A percentile compares a stretch with the other conserved stretches of the same genome.
phyloP scores from a whole-genome alignment of 2,113 vertebrate genomes.

The Haemorhous mexicanus region DNA sequence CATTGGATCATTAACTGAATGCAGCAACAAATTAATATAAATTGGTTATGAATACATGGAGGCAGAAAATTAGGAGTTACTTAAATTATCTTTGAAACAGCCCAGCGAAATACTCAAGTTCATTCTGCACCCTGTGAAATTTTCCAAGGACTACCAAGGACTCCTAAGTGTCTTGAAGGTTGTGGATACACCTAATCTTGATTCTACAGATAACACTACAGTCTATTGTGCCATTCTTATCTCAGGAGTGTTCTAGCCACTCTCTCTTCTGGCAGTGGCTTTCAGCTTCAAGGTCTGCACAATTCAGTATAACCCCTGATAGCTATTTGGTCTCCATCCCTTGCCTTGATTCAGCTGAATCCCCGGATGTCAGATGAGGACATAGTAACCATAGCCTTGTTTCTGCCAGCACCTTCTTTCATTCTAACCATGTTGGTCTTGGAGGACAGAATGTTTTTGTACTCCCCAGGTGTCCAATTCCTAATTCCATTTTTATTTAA shows the following conservation, averaged over 20 bases:
- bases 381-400: not conserved
- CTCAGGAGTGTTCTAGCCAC: not conserved
- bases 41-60: not conserved
- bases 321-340: not conserved
- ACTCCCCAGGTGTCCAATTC: not conserved
- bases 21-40: not conserved
- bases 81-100: not conserved
- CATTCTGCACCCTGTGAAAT: not conserved
- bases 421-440: not conserved
- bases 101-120: not conserved
- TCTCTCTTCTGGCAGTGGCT: not conserved
- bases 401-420: not conserved
- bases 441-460: not conserved
- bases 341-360: not conserved
- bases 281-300: not conserved
- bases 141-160: not conserved
- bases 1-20: not conserved
- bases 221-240: not conserved
- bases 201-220: not conserved
- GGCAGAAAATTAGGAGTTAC: not conserved
- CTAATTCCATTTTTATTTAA: not conserved
- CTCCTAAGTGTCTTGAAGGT: not conserved
- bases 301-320: not conserved
- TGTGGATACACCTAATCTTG: not conserved
- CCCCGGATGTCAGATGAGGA: not conserved